Evolutionary conservation across 2,888 invertebrate genomes (phyloP).

Genomic region (Polymixis lichenea): DNA sequence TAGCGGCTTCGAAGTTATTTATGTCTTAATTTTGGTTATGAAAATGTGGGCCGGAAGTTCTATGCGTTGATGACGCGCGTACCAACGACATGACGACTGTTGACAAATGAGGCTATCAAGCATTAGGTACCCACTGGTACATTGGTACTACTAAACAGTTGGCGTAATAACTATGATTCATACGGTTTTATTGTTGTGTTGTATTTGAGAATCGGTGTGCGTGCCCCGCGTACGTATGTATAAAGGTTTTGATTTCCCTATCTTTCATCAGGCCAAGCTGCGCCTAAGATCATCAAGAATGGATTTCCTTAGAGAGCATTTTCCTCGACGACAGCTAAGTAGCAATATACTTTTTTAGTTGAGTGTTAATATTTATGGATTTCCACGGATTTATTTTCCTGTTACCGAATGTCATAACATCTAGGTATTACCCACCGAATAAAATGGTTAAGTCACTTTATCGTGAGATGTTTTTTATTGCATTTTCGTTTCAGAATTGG

Average conservation of each 20-base stretch:
- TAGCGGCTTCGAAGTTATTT: conserved; percentile 80
- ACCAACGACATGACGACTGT: conserved; percentile 48
- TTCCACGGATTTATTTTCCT: background rate
- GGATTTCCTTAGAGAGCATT: background rate
- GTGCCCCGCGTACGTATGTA: conserved; percentile 18
- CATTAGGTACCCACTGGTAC: conserved; percentile 47
- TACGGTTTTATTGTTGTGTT: conserved; percentile 33
- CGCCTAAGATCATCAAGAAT: background rate
- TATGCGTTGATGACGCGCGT: conserved; percentile 76
- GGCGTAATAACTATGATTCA: conserved; percentile 68
- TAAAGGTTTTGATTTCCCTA: conserved; percentile 19
- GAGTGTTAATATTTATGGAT: background rate
- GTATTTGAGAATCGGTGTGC: conserved; percentile 13
- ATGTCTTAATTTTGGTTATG: conserved; percentile 88
- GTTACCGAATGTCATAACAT: background rate
- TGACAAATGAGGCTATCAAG: conserved; percentile 78
- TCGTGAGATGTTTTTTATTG: background rate
- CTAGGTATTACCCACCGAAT: background rate
- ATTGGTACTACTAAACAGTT: conserved; percentile 30
- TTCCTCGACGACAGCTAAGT: background rate
- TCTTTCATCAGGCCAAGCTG: background rate
- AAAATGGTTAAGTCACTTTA: background rate
- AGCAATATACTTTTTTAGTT: background rate
- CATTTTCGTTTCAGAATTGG: background rate
- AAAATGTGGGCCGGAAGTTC: conserved; percentile 80